A percentile compares a stretch with the other conserved stretches of the same genome.
Conservation (phyloP, 2,888 invertebrate species). For the Ptychoptera albimana region DNA sequence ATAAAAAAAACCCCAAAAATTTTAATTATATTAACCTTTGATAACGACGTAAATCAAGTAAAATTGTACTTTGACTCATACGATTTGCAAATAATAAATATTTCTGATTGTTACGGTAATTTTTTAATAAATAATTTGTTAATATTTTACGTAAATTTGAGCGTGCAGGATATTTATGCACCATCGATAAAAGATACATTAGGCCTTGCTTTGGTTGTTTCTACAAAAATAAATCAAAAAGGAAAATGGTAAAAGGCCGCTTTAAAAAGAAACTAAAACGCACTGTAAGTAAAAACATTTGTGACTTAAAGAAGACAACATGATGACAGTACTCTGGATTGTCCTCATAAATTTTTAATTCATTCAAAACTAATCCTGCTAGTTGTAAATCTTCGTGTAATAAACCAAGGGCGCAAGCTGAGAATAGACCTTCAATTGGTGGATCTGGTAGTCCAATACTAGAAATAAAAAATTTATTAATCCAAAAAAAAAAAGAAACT, state of each 20-base stretch:
- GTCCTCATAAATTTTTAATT: conserved; percentile 46
- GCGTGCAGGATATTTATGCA: conserved; percentile 25
- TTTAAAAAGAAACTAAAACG: too few relatives aligned
- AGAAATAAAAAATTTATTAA: conserved; percentile 3
- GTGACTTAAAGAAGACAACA: conserved; percentile 48
- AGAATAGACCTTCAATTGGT: conserved; percentile 58
- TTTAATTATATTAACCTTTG: neutral
- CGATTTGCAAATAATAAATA: conserved; percentile 19
- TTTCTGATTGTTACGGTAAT: conserved; percentile 16
- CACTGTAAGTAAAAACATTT: conserved; percentile 38
- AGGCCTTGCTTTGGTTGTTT: conserved; percentile 19
- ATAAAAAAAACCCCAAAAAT: neutral
- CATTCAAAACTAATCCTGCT: conserved; percentile 52
- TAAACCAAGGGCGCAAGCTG: conserved; percentile 64
- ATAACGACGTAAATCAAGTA: conserved; percentile 15
- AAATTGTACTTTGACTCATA: conserved; percentile 22
- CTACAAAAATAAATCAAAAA: conserved; percentile 12
- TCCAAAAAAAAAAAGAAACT: neutral
- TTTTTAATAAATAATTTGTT: conserved; percentile 23
- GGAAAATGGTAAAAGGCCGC: too few relatives aligned
- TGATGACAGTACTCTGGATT: conserved; percentile 42
- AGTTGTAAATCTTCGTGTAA: conserved; percentile 57
- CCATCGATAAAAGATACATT: conserved; percentile 19
- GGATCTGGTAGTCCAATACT: conserved; percentile 32
- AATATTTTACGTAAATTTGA: conserved; percentile 21